A percentile compares a stretch with the other conserved stretches of the same genome.
Conservation (phyloP, 1,140 invertebrate species). For the Drosophila pachea region DNA sequence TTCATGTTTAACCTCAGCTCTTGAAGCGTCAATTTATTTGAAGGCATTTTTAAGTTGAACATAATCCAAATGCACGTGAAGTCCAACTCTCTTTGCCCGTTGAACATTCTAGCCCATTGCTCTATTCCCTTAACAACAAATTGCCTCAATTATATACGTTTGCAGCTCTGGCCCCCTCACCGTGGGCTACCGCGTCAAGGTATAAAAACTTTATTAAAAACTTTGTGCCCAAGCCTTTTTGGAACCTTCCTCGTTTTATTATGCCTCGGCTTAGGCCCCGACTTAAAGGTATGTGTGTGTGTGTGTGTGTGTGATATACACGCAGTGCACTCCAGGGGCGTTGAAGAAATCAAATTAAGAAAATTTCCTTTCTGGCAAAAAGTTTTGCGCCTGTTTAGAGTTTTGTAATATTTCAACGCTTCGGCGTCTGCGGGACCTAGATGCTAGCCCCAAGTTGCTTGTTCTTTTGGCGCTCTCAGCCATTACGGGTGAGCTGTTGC, state of each 20-base stretch:
- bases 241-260: conserved; percentile 38
- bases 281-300: conserved; percentile 37
- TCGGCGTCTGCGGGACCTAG: conserved; percentile 16
- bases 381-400: conserved; percentile 70
- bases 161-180: conserved; percentile 15
- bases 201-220: conserved; percentile 78
- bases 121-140: conserved; percentile 62
- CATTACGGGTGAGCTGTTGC: conserved; percentile 52
- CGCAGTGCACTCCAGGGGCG: conserved; percentile 71
- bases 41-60: neutral
- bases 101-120: conserved; percentile 32
- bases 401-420: conserved; percentile 71
- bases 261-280: conserved; percentile 27
- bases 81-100: neutral
- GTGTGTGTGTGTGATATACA: conserved; percentile 68
- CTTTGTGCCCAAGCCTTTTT: conserved; percentile 71
- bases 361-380: conserved; percentile 63
- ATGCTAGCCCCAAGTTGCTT: conserved; percentile 30
- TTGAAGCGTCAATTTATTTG: conserved; percentile 5
- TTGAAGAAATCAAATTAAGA: conserved; percentile 77
- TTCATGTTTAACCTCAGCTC: neutral
- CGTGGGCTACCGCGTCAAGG: conserved; percentile 25
- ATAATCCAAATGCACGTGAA: neutral
- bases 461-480: conserved; percentile 23
- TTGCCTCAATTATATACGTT: conserved; percentile 71